A percentile compares a stretch with the other conserved stretches of the same genome.
Conservation (phyloP, 37 sponge, comb jelly and placozoan species). For the Tethya wilhelma region DNA sequence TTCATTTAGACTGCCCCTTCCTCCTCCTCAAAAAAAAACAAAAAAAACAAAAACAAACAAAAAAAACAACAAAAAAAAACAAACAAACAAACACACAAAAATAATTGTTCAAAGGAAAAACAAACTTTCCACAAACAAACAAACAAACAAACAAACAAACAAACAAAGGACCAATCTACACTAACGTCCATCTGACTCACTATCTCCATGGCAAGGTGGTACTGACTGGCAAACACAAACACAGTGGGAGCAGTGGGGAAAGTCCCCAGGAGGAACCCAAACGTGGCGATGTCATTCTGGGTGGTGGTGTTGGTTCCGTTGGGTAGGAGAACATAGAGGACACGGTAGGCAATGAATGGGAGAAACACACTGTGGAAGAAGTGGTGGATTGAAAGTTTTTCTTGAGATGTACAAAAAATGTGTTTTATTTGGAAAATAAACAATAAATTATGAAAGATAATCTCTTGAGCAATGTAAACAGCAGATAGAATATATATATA, state of each 20-base stretch:
- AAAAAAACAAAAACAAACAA: too few species aligned
- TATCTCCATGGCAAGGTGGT: slow-evolving; percentile 43
- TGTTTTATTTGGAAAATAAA: too few species aligned
- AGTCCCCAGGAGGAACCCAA: slow-evolving; percentile 74
- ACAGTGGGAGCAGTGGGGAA: slow-evolving; percentile 83
- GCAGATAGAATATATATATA: too few species aligned
- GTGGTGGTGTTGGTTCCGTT: background rate
- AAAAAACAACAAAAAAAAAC: too few species aligned
- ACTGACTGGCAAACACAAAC: slow-evolving; percentile 65
- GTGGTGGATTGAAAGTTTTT: background rate
- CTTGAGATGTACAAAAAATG: background rate
- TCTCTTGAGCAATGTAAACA: background rate
- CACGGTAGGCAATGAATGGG: slow-evolving; percentile 38
- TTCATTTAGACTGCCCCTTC: too few species aligned
- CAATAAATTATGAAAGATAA: background rate
- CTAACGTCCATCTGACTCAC: slow-evolving; percentile 14
- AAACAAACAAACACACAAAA: background rate
- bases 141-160: too few species aligned
- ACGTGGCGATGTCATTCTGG: slow-evolving; percentile 37
- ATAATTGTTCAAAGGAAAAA: too few species aligned
- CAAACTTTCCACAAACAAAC: too few species aligned
- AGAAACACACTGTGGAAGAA: slow-evolving; percentile 42
- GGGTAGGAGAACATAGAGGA: slow-evolving; percentile 14
- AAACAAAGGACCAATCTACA: too few species aligned
- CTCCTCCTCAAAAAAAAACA: too few species aligned